phyloP scores from a whole-genome alignment of 2,113 vertebrate genomes.

The Planiliza haematocheilus region DNA sequence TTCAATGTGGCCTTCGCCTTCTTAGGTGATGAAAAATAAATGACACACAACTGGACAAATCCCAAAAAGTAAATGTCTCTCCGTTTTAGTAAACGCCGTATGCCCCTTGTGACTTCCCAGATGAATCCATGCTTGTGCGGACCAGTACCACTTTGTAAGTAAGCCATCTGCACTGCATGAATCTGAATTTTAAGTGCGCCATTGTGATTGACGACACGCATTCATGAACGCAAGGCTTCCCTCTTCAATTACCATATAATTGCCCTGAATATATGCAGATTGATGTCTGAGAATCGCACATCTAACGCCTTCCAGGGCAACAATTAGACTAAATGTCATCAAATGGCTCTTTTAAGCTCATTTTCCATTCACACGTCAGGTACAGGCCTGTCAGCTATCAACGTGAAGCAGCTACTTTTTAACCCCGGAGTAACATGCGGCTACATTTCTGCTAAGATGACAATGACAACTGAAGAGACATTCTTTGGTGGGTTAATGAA shows the following conservation, averaged over 20 bases:
- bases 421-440: slow-evolving; percentile 10
- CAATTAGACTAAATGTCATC: slow-evolving; percentile 60
- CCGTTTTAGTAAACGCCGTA: background rate
- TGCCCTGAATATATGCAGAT: slow-evolving; percentile 72
- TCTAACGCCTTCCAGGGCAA: slow-evolving; percentile 49
- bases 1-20: no score
- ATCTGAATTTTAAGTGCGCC: slow-evolving; percentile 68
- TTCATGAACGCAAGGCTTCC: slow-evolving; percentile 65
- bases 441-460: slow-evolving; percentile 27
- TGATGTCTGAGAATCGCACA: slow-evolving; percentile 54
- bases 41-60: background rate
- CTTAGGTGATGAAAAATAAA: no score
- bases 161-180: slow-evolving; percentile 37
- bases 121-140: slow-evolving; percentile 10
- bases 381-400: slow-evolving; percentile 46
- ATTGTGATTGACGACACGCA: slow-evolving; percentile 72
- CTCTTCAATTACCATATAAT: slow-evolving; percentile 70
- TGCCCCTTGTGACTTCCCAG: background rate
- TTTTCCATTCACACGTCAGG: slow-evolving; percentile 49
- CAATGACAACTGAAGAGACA: slow-evolving; percentile 30
- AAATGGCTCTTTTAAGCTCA: slow-evolving; percentile 54
- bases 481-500: slow-evolving; percentile 38
- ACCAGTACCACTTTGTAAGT: slow-evolving; percentile 20
- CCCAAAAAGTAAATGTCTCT: background rate
- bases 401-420: slow-evolving; percentile 29